These are phyloP conservation scores for Urocynchramus pylzowi DNA, from an alignment of 2,113 vertebrate genomes.

Conservation along the genomic window DNA sequence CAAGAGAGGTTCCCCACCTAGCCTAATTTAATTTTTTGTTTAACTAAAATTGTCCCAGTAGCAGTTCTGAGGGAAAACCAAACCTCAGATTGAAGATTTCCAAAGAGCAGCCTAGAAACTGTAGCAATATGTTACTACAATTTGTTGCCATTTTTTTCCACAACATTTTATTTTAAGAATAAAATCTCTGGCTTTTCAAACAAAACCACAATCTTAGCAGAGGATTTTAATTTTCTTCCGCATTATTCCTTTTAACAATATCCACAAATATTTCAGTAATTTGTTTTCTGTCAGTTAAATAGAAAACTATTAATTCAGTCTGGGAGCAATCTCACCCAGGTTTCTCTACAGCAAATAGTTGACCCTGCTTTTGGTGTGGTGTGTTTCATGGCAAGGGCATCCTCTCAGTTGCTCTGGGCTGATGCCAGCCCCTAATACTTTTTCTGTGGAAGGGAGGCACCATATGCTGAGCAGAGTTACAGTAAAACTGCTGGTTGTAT, in stretches of 20 bases:
- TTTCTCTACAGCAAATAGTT: not conserved
- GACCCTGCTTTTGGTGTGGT: not conserved
- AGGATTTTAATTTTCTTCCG: slow-evolving; percentile 31
- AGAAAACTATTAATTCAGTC: not conserved
- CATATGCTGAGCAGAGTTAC: not conserved
- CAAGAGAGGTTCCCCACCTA: not conserved
- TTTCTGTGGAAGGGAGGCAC: not conserved
- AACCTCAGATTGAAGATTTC: not conserved
- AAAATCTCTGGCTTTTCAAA: not conserved
- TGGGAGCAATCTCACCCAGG: not conserved
- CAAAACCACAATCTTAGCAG: slow-evolving; percentile 35
- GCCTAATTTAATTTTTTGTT: not conserved
- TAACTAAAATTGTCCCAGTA: not conserved
- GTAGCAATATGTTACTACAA: not conserved
- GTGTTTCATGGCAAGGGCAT: not conserved
- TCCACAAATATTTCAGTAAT: slow-evolving; percentile 34
- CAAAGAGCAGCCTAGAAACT: not conserved
- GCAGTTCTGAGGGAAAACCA: not conserved
- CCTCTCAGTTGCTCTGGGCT: not conserved
- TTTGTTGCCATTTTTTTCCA: not conserved
- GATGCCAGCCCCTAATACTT: not conserved
- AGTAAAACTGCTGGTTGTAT: not conserved
- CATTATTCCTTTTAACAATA: slow-evolving; percentile 38
- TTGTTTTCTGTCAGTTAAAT: not conserved
- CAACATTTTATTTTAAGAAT: not conserved